Evolutionary conservation across 2,113 vertebrate genomes (phyloP), one percentile per base, ranked within the genome.

Genomic region (Hipposideros armiger): DNA sequence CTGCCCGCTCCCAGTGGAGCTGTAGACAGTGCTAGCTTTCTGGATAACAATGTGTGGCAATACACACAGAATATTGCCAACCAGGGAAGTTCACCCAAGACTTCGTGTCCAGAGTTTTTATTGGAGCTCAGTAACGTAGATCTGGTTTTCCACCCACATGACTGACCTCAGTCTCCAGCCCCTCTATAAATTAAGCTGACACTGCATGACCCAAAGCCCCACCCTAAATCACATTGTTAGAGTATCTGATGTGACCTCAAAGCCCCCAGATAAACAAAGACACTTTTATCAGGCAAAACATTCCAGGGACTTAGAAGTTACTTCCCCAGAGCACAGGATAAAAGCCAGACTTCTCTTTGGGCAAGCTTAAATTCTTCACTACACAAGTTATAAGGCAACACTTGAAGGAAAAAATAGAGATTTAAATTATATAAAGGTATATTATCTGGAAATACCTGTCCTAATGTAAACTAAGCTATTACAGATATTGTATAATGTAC

Each of bases 291-390:
- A 83, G 28, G 28, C 32, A 84, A 85, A 36, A 47, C 42, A 72
- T 85, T 66, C 22, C 32, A 88, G 54, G 40, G 30, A 1, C 24
- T 88, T 87, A 42, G 42, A 84, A 22, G 78, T 40, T 47, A 86
- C 83, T 64, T 95, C 11, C 28, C 13, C 42, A 40, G 83, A 95
- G 17, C 86, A 45, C 16, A 47, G 47, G 20, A 69, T 56, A 86
- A 91, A 86, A 47, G 30, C 30, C 66, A 93, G 24, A n/a, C n/a
- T 13, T 88, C 52, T 80, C 45, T 90, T 66, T 72, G 26, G 20
- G n/a, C 17, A 94, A 93, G 67, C 30, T 70, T 95, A 72, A 90
- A 84, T 58, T 90, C 67, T 88, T 92, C 72, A 32, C 42, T 80
- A 56, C 8, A 42, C 20, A 88, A 77, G 56, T 78, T 92, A 40